Percentiles rank a stretch among this genome's conserved stretches.
These are phyloP conservation scores for Habroteleia sp. DNA, from an alignment of 2,888 invertebrate species.

Conservation along the genomic window DNA sequence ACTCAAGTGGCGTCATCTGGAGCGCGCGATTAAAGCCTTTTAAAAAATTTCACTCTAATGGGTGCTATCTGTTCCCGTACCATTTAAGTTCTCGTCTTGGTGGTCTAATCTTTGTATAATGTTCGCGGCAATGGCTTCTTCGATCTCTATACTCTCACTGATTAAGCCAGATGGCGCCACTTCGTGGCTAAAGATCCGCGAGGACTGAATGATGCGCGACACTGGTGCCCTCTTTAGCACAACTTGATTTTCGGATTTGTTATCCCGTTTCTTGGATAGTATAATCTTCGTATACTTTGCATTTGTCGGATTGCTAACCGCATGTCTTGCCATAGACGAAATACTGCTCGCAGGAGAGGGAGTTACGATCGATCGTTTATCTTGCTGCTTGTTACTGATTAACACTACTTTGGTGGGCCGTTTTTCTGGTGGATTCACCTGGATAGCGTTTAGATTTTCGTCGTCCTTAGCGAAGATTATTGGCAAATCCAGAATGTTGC, in stretches of 20 bases:
- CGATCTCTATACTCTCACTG: conserved; percentile 70
- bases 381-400: conserved; percentile 77
- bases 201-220: conserved; percentile 35
- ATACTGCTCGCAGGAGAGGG: conserved; percentile 64
- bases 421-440: conserved; percentile 62
- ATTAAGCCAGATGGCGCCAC: conserved; percentile 46
- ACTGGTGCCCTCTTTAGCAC: conserved; percentile 70
- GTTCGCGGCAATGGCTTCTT: conserved; percentile 75
- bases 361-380: conserved; percentile 65
- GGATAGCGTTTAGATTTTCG: conserved; percentile 76
- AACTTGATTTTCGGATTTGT: conserved; percentile 69
- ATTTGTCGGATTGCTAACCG: conserved; percentile 67
- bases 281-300: conserved; percentile 83
- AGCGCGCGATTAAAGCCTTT: not conserved
- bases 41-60: not conserved
- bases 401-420: conserved; percentile 74
- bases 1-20: not conserved
- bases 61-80: not conserved
- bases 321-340: conserved; percentile 57
- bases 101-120: conserved; percentile 70
- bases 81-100: conserved; percentile 1
- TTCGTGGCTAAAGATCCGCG: conserved; percentile 64
- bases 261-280: conserved; percentile 79
- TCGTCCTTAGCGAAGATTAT: conserved; percentile 86
- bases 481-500: conserved; percentile 85